Evolutionary conservation across 2,888 invertebrate genomes (phyloP), one percentile per base, ranked within the genome.

Genomic region (Himalopsyche kuldschensis): DNA sequence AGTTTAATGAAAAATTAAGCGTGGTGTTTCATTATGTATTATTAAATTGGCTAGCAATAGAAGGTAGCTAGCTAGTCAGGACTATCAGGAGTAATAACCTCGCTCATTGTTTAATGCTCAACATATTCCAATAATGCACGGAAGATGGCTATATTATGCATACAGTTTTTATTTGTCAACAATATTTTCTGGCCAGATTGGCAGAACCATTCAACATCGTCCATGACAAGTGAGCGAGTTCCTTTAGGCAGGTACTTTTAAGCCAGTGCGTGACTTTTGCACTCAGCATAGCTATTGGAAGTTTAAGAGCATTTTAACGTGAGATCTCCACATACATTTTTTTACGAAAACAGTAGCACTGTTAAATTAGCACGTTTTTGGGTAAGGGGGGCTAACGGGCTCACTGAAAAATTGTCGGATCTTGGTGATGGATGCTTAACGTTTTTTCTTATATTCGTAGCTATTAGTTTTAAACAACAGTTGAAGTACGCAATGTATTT

Each of bases 381-480:
- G 20, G 46, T 55, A 32, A 79, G 63, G 78, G 78, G 80, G 80
- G 79, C 55, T 55, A 55, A 55, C n/a, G 82, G 41, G 75, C 84
- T 10, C 55, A 55, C 24, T 85, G 86, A 86, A 82, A 86, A 85
- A 86, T 86, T 78, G 85, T 77, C 77, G 86, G 86, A 86, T 86
- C 86, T 86, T 84, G 81, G 78, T 86, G 86, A 86, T 85, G 84
- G 82, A 86, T 86, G 78, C 81, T 32, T 63, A 80, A 82, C 83
- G 83, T 84, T 86, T 84, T 84, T 84, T 84, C 84, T 84, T 84
- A 80, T 82, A 84, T 82, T 84, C 84, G 77, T 46, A 76, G 80
- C 84, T 46, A 84, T 84, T 84, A 81, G 82, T 84, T 82, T 83
- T 78, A 78, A 48, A 82, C 30, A 82, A 79, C 47, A 79, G 75